Evolutionary conservation across 2,113 vertebrate species (phyloP).

Genomic region (Laterallus jamaicensis): DNA sequence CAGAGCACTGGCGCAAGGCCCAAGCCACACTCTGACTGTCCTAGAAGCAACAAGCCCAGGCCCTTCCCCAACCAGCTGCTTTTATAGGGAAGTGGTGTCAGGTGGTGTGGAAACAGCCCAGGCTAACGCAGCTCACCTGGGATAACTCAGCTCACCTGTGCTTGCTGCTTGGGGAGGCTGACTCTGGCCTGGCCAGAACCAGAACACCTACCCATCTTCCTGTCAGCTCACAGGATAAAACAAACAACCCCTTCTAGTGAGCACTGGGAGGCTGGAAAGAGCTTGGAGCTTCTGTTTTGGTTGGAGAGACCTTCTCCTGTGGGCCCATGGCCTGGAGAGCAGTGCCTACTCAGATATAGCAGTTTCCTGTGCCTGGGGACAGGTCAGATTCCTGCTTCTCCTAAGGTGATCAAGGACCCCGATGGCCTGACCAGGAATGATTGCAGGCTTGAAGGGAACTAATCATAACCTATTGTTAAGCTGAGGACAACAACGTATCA

Average conservation of each 20-base stretch:
- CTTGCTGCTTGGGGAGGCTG: no score
- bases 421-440: neutral
- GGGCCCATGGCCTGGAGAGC: rapidly evolving
- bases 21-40: no score
- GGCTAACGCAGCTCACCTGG: no score
- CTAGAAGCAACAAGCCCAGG: no score
- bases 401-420: rapidly evolving
- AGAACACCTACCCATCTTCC: neutral
- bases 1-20: no score
- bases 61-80: no score
- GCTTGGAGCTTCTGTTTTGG: neutral
- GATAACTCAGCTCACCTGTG: no score
- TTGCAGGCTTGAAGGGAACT: neutral
- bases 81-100: no score
- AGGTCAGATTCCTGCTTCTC: neutral
- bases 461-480: neutral
- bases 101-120: no score
- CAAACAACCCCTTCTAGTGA: neutral
- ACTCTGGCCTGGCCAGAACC: no score
- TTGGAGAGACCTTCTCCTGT: neutral
- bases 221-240: neutral
- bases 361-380: neutral
- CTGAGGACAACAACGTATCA: neutral
- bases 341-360: neutral
- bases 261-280: neutral